Evolutionary conservation across 2,888 invertebrate species (phyloP).

Genomic region (Athrips mouffetella): DNA sequence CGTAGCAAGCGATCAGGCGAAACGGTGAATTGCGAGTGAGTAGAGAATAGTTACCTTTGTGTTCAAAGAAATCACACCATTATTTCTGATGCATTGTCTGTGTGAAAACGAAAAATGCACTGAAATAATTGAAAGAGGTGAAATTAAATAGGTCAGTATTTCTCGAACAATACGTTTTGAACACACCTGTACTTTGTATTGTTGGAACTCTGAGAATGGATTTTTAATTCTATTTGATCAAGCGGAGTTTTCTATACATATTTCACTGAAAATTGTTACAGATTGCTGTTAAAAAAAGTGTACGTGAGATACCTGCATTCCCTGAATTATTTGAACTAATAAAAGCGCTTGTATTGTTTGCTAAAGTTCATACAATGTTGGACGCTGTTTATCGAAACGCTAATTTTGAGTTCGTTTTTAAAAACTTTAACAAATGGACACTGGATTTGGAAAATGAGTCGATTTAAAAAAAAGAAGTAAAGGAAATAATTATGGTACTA

Average conservation of each 20-base stretch:
- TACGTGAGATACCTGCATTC: too few relatives aligned
- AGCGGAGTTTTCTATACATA: not conserved
- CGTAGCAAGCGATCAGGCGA: constrained; percentile 4
- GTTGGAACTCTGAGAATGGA: not conserved
- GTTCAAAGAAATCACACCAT: not conserved
- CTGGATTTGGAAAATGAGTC: too few relatives aligned
- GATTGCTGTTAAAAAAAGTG: too few relatives aligned
- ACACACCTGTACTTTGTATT: not conserved
- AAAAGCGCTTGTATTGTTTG: too few relatives aligned
- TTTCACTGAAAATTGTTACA: constrained; percentile 5
- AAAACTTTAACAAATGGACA: too few relatives aligned
- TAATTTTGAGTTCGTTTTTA: too few relatives aligned
- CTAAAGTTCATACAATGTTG: too few relatives aligned
- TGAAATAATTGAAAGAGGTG: not conserved
- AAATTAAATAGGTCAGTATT: not conserved
- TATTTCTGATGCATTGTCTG: constrained; percentile 4
- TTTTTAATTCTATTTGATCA: not conserved
- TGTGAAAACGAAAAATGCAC: not conserved
- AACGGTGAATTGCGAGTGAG: constrained; percentile 3
- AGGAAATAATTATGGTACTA: too few relatives aligned
- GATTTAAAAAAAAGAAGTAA: too few relatives aligned
- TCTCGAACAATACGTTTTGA: not conserved
- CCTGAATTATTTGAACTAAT: too few relatives aligned
- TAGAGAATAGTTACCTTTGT: constrained; percentile 13
- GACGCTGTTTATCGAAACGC: too few relatives aligned